Evolutionary conservation across 2,797 vertebrate genomes (phyloP).

Genomic region (Gadopsis marmoratus): DNA sequence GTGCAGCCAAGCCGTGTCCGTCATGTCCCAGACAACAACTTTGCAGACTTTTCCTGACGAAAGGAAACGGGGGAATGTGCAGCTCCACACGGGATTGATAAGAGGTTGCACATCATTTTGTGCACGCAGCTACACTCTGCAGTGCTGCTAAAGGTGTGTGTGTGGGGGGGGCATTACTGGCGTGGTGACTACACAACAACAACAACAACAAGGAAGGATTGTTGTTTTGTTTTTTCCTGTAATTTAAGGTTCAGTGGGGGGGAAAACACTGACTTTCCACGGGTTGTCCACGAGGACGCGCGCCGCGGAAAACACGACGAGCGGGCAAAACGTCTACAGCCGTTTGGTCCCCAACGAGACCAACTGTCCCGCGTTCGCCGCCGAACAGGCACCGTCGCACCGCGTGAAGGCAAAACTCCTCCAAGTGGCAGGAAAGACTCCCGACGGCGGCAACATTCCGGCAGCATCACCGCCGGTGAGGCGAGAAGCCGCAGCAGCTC

Average conservation of each 20-base stretch:
- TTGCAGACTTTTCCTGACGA: constrained; percentile 34
- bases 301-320: too few species aligned
- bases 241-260: too few species aligned
- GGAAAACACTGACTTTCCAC: too few species aligned
- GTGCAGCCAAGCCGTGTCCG: neutral
- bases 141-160: neutral
- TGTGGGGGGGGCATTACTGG: neutral
- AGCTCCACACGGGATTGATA: neutral
- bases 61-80: neutral
- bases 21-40: constrained; percentile 40
- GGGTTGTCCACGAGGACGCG: too few species aligned
- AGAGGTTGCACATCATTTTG: neutral
- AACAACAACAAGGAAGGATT: constrained; percentile 2
- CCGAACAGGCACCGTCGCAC: too few species aligned
- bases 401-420: too few species aligned
- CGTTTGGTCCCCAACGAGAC: too few species aligned
- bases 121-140: neutral
- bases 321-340: too few species aligned
- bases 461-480: constrained; percentile 54
- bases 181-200: constrained; percentile 32
- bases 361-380: too few species aligned
- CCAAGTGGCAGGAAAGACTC: too few species aligned
- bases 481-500: neutral
- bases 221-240: too few species aligned
- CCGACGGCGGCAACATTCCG: constrained; percentile 19